Evolutionary conservation across 2,888 invertebrate species (phyloP).

Genomic region (Ferdinandea cuprea): DNA sequence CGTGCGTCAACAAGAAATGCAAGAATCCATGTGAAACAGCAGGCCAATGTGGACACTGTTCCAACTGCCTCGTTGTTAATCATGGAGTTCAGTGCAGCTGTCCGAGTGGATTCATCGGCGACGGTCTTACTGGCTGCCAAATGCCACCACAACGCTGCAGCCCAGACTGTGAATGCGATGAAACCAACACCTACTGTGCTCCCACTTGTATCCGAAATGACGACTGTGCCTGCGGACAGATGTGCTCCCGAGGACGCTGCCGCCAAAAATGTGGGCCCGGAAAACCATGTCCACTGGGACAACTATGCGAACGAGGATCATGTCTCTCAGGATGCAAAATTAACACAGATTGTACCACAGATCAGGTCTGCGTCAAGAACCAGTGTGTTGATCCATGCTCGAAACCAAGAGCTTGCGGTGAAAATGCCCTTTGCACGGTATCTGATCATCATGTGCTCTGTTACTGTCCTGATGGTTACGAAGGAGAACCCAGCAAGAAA

Average conservation of each 20-base stretch:
- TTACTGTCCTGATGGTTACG: constrained; percentile 93
- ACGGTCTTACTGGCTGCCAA: constrained; percentile 91
- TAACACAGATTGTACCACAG: constrained; percentile 90
- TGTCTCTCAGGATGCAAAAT: constrained; percentile 92
- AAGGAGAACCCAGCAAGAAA: constrained; percentile 90
- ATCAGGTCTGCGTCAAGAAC: constrained; percentile 88
- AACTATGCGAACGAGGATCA: constrained; percentile 88
- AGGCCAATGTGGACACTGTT: constrained; percentile 92
- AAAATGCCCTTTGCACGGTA: constrained; percentile 90
- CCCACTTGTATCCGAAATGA: constrained; percentile 86
- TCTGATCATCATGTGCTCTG: constrained; percentile 93
- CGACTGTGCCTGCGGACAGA: constrained; percentile 92
- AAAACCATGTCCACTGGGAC: constrained; percentile 88
- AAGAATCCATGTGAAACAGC: constrained; percentile 90
- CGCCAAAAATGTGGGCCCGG: constrained; percentile 88
- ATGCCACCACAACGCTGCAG: constrained; percentile 89
- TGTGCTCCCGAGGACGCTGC: constrained; percentile 89
- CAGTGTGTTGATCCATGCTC: constrained; percentile 90
- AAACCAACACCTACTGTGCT: constrained; percentile 89
- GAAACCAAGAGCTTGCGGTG: constrained; percentile 88
- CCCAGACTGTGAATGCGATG: constrained; percentile 91
- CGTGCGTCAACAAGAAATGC: constrained; percentile 93
- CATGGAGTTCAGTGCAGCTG: constrained; percentile 95
- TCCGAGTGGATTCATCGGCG: constrained; percentile 90
- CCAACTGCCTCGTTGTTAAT: constrained; percentile 91